These are phyloP conservation scores for Bacillus rossius DNA, from an alignment of 1,140 invertebrate genomes.

Conservation along the genomic window DNA sequence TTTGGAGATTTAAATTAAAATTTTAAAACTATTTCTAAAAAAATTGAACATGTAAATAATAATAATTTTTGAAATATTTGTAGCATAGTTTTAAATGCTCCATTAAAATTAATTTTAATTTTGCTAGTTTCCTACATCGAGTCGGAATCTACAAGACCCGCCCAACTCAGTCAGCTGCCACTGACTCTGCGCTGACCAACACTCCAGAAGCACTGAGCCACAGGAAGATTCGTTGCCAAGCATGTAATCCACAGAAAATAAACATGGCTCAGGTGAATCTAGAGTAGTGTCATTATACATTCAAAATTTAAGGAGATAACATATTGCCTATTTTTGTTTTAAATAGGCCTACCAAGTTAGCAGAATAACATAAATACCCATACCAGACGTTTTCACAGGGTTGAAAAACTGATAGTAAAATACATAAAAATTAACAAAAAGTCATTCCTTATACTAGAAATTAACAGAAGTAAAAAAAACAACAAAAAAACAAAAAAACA, in stretches of 20 bases:
- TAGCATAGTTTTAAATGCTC: background rate
- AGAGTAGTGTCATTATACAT: background rate
- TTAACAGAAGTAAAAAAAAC: too few species aligned
- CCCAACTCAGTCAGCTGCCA: slow-evolving; percentile 1
- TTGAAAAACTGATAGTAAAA: too few species aligned
- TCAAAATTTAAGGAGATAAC: background rate
- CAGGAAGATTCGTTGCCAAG: slow-evolving; percentile 33
- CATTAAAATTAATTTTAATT: background rate
- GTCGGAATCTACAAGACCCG: slow-evolving; percentile 33
- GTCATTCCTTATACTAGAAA: too few species aligned
- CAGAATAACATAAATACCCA: too few species aligned
- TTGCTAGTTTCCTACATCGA: slow-evolving; percentile 38
- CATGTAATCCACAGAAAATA: slow-evolving; percentile 29
- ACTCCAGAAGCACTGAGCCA: slow-evolving; percentile 6
- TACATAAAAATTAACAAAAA: too few species aligned
- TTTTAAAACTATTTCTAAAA: too few species aligned
- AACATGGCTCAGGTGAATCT: background rate
- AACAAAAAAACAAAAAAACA: too few species aligned
- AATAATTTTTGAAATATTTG: background rate
- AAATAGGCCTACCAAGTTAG: too few species aligned
- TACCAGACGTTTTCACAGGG: too few species aligned
- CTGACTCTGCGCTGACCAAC: background rate
- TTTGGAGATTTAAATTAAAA: too few species aligned
- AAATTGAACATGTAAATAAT: background rate
- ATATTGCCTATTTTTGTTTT: too few species aligned